phyloP scores from a whole-genome alignment of 2,888 invertebrate genomes.

The Carcina quercana region DNA sequence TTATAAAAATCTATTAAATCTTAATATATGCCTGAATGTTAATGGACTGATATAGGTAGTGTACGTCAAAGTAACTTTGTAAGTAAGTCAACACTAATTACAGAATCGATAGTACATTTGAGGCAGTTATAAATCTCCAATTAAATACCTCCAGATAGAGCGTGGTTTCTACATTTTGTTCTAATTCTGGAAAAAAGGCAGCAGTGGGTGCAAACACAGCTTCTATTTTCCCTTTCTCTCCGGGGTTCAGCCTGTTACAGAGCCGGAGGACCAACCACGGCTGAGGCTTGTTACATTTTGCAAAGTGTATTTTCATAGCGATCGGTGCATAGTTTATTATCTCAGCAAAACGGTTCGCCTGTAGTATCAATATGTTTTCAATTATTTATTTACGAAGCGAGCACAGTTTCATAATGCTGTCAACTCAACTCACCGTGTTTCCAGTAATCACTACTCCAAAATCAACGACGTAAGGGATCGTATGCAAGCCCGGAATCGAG shows the following conservation, averaged over 20 bases:
- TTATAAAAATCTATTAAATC: too few relatives aligned
- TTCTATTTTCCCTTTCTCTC: constrained; percentile 62
- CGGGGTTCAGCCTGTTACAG: constrained; percentile 56
- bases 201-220: constrained; percentile 68
- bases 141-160: constrained; percentile 62
- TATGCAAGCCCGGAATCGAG: constrained; percentile 62
- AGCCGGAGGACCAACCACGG: constrained; percentile 47
- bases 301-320: constrained; percentile 52
- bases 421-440: constrained; percentile 41
- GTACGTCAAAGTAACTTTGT: too few relatives aligned
- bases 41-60: too few relatives aligned
- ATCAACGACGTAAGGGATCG: constrained; percentile 71
- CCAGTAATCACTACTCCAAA: constrained; percentile 72
- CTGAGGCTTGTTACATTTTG: constrained; percentile 43
- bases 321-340: constrained; percentile 75
- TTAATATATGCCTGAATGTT: too few relatives aligned
- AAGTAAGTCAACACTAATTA: too few relatives aligned
- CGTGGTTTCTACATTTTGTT: constrained; percentile 50
- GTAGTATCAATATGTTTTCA: not conserved
- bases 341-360: constrained; percentile 56
- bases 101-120: too few relatives aligned
- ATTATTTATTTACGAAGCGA: not conserved
- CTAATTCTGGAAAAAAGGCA: constrained; percentile 49
- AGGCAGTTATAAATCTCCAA: too few relatives aligned
- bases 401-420: too few relatives aligned